Evolutionary conservation across 2,113 vertebrate species (phyloP).

Genomic region (Telmatochromis sp.): DNA sequence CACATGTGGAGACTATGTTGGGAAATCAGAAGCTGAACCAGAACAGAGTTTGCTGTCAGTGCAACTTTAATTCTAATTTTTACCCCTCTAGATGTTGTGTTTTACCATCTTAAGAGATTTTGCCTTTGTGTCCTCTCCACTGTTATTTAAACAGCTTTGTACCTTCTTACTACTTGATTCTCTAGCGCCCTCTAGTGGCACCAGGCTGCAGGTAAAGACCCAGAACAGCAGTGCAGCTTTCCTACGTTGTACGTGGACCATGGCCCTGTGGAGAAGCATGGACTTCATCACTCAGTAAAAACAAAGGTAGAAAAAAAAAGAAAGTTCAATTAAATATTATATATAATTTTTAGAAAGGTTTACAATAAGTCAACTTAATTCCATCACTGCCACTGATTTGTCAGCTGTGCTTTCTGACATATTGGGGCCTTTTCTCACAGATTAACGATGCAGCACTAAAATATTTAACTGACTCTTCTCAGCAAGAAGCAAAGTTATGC

Average conservation of each 20-base stretch:
- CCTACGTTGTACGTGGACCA: accelerated
- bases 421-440: not conserved
- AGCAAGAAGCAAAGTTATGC: not conserved
- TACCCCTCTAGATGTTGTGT: not conserved
- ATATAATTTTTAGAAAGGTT: not conserved
- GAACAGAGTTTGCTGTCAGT: not conserved
- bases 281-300: not conserved
- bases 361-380: not conserved
- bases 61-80: not conserved
- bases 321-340: not conserved
- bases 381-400: accelerated
- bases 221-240: not conserved
- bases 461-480: not conserved
- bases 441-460: not conserved
- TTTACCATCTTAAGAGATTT: not conserved
- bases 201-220: not conserved
- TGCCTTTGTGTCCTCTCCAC: not conserved
- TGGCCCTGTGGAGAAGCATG: not conserved
- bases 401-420: not conserved
- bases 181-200: not conserved
- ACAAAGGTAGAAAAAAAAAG: not conserved
- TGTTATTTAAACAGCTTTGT: not conserved
- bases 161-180: not conserved
- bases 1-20: accelerated
- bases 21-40: not conserved